phyloP scores from a whole-genome alignment of 2,888 invertebrate genomes.

The Macrophya alboannulata region DNA sequence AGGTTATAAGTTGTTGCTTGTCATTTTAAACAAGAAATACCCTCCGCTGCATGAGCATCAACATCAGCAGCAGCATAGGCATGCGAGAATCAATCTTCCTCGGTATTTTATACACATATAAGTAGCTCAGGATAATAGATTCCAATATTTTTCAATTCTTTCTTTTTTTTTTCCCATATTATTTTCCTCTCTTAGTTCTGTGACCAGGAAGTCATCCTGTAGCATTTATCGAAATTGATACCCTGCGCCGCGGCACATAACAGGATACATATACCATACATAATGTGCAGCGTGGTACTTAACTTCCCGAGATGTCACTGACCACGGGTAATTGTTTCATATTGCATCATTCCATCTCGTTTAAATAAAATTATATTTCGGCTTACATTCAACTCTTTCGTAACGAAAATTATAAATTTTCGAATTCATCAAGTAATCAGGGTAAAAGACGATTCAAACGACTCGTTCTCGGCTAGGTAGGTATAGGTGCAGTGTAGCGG shows the following conservation, averaged over 20 bases:
- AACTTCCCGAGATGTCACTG: neutral
- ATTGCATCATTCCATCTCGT: neutral
- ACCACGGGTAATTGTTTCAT: neutral
- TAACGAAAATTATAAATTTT: too few relatives aligned
- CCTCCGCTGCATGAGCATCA: neutral
- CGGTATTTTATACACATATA: neutral
- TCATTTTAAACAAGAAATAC: neutral
- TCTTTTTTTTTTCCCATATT: neutral
- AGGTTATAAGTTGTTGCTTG: slow-evolving; percentile 29
- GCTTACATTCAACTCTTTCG: too few relatives aligned
- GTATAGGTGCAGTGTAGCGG: too few relatives aligned
- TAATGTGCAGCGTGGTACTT: neutral
- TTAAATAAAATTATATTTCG: neutral
- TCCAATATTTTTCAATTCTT: neutral
- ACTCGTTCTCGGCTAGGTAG: too few relatives aligned
- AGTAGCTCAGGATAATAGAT: neutral
- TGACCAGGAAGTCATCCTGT: neutral
- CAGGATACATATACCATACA: neutral
- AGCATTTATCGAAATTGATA: neutral
- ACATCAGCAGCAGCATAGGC: too few relatives aligned
- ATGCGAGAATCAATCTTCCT: slow-evolving; percentile 3
- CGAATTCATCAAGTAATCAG: too few relatives aligned
- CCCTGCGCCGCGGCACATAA: neutral
- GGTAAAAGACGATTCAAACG: too few relatives aligned
- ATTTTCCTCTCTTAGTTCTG: neutral